Conservation (phyloP, 64 coral and sea anemone genomes). For the Cladopsammia gracilis region DNA sequence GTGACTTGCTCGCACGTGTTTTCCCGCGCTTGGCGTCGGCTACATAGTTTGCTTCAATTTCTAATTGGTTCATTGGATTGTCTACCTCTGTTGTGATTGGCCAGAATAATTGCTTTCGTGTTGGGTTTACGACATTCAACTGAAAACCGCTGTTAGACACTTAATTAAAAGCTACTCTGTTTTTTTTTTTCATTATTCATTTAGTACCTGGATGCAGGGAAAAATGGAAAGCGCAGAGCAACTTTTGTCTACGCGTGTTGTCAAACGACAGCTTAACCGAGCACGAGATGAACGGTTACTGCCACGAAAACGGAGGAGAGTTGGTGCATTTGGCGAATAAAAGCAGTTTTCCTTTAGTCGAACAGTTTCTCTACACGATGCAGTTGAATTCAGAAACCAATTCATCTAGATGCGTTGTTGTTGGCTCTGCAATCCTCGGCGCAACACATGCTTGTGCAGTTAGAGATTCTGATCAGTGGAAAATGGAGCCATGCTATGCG, state of each 20-base stretch:
- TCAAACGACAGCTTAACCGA: neutral
- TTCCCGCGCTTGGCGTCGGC: no score
- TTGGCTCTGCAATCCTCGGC: neutral
- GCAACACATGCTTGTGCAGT: slow-evolving; percentile 25
- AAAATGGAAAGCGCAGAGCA: slow-evolving; percentile 11
- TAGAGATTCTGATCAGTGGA: slow-evolving; percentile 24
- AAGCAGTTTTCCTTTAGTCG: neutral
- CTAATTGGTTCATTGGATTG: no score
- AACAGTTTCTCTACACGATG: slow-evolving; percentile 4
- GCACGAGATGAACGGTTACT: neutral
- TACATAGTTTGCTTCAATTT: no score
- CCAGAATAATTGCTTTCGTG: no score
- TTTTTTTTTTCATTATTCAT: neutral
- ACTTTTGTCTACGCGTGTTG: slow-evolving; percentile 5
- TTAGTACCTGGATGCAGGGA: slow-evolving; percentile 23
- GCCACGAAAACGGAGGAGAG: neutral
- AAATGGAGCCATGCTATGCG: slow-evolving; percentile 15
- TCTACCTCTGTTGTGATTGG: no score
- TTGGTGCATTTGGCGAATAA: neutral
- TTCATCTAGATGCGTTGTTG: neutral
- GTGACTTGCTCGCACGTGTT: no score
- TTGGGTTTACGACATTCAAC: no score
- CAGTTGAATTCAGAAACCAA: neutral
- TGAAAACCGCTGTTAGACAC: no score
- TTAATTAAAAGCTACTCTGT: neutral